A percentile compares a stretch with the other conserved stretches of the same genome.
phyloP scores from a whole-genome alignment of 2,113 vertebrate genomes.

The Hippocampus barbouri region DNA sequence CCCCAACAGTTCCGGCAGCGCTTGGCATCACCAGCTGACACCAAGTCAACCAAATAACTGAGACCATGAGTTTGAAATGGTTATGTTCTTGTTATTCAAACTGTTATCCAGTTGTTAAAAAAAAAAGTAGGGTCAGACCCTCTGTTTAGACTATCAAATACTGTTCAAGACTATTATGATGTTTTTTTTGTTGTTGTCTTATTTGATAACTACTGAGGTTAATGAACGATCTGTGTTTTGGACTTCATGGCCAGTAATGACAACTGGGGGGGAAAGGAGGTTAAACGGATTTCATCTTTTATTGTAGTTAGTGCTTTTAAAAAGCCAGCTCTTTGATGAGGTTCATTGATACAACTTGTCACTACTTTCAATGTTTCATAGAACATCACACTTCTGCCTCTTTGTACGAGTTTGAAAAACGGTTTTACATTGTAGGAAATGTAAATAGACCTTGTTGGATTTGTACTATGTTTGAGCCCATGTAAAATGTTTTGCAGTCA shows the following conservation, averaged over 20 bases:
- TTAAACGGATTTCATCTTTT: constrained; percentile 38
- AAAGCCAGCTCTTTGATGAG: constrained; percentile 36
- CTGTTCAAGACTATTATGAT: constrained; percentile 20
- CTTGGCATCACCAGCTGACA: constrained; percentile 33
- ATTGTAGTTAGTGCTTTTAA: constrained; percentile 47
- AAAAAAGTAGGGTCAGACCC: constrained; percentile 25
- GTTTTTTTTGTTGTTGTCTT: constrained; percentile 18
- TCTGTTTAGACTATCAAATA: constrained; percentile 36
- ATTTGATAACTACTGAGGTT: constrained; percentile 31
- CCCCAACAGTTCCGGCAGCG: constrained; percentile 1
- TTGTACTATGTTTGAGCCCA: constrained; percentile 55
- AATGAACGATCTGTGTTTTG: constrained; percentile 41
- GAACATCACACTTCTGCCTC: constrained; percentile 47
- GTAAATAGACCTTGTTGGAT: constrained; percentile 39
- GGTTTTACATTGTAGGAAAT: constrained; percentile 49
- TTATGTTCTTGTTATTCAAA: constrained; percentile 16
- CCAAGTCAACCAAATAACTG: constrained; percentile 40
- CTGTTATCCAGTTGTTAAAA: constrained; percentile 33
- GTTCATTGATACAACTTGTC: constrained; percentile 38
- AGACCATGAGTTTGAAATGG: constrained; percentile 23
- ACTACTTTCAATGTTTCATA: constrained; percentile 35
- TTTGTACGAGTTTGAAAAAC: constrained; percentile 52
- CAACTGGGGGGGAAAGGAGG: constrained; percentile 21
- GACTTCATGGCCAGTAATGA: constrained; percentile 61
- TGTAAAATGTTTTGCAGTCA: constrained; percentile 57